These are phyloP conservation scores for Dendrocincla fuliginosa DNA, from an alignment of 2,797 vertebrate genomes.

Conservation along the genomic window DNA sequence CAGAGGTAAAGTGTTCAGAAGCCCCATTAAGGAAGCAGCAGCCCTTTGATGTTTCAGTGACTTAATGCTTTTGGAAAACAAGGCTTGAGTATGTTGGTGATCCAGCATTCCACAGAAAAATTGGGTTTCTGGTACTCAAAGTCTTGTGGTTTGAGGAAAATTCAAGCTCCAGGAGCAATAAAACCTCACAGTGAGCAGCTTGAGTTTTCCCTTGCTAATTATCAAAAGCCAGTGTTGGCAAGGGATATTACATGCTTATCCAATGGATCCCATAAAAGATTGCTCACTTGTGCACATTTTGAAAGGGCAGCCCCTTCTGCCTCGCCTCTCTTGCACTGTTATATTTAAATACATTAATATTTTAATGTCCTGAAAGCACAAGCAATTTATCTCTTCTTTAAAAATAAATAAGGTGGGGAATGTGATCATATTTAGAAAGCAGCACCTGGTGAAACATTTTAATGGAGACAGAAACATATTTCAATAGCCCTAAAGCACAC, in stretches of 20 bases:
- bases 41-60: not conserved
- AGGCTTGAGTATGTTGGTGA: not conserved
- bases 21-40: not conserved
- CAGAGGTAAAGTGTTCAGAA: not conserved
- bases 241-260: not conserved
- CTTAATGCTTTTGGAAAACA: not conserved
- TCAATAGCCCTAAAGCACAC: not conserved
- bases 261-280: not conserved
- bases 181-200: not conserved
- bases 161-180: not conserved
- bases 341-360: constrained; percentile 55
- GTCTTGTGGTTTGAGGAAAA: not conserved
- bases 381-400: constrained; percentile 50
- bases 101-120: not conserved
- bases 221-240: not conserved
- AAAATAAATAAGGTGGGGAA: constrained; percentile 47
- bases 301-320: constrained; percentile 19
- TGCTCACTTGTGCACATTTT: not conserved
- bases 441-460: not conserved
- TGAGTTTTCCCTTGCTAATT: not conserved
- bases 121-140: not conserved
- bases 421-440: not conserved
- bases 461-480: not conserved
- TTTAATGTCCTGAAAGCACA: constrained; percentile 41
- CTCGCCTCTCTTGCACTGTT: not conserved